These are phyloP conservation scores for Craseonycteris thonglongyai DNA, from an alignment of 2,113 vertebrate species.

Conservation along the genomic window DNA sequence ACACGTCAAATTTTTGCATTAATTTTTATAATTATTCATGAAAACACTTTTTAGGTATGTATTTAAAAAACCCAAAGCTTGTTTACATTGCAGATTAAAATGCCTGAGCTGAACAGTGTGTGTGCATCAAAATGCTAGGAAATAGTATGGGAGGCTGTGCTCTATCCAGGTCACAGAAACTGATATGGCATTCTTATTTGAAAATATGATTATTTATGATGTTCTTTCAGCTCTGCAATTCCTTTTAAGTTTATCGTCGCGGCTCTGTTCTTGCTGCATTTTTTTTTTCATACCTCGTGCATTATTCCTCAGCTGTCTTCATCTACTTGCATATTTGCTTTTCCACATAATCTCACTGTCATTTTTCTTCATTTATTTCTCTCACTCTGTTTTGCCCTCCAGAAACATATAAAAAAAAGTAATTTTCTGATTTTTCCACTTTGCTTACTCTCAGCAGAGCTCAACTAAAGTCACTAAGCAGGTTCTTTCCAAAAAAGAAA, in stretches of 20 bases:
- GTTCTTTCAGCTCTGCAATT: slow-evolving; percentile 54
- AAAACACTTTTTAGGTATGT: slow-evolving; percentile 34
- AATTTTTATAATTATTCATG: slow-evolving; percentile 35
- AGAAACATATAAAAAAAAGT: slow-evolving; percentile 57
- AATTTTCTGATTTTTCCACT: slow-evolving; percentile 69
- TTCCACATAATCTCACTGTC: slow-evolving; percentile 37
- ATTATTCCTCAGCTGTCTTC: slow-evolving; percentile 55
- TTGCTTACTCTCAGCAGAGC: slow-evolving; percentile 70
- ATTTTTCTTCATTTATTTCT: slow-evolving; percentile 37
- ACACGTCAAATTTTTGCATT: slow-evolving; percentile 35
- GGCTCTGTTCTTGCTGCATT: neutral
- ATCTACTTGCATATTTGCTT: slow-evolving; percentile 33
- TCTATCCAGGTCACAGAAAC: slow-evolving; percentile 53
- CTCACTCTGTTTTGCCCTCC: slow-evolving; percentile 7
- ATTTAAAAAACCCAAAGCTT: slow-evolving; percentile 41
- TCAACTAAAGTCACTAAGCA: slow-evolving; percentile 75
- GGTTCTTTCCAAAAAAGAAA: slow-evolving; percentile 71
- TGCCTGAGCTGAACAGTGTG: neutral
- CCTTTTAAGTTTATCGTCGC: slow-evolving; percentile 53
- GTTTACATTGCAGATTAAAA: slow-evolving; percentile 37
- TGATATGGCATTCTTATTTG: slow-evolving; percentile 51
- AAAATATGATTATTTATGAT: slow-evolving; percentile 59
- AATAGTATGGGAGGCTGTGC: neutral
- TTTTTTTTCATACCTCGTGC: neutral
- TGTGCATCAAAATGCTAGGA: slow-evolving; percentile 31